These are phyloP conservation scores for Neoarius graeffei DNA, from an alignment of 2,113 vertebrate species.

Conservation along the genomic window DNA sequence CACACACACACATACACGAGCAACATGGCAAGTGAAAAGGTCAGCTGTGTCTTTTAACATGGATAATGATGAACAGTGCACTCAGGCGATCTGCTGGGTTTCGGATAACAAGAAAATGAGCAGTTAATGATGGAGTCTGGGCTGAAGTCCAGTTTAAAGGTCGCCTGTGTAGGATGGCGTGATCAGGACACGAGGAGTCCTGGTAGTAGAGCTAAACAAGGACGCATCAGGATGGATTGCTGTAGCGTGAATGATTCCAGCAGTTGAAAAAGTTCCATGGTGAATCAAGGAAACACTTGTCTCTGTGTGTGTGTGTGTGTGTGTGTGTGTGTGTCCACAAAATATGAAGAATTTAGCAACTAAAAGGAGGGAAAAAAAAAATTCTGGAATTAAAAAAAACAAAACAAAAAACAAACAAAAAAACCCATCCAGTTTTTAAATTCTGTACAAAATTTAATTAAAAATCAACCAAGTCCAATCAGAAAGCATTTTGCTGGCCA, in stretches of 20 bases:
- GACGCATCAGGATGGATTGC: not conserved
- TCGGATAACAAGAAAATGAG: not conserved
- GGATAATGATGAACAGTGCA: constrained; percentile 57
- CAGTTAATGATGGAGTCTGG: not conserved
- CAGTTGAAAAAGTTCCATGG: not conserved
- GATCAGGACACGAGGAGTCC: not conserved
- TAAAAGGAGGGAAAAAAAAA: too few relatives aligned
- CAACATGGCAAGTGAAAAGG: constrained; percentile 50
- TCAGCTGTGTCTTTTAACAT: constrained; percentile 51
- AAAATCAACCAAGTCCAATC: too few relatives aligned
- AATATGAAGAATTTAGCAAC: too few relatives aligned
- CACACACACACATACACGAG: constrained; percentile 12
- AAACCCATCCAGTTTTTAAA: too few relatives aligned
- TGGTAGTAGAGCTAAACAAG: not conserved
- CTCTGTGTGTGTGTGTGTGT: too few relatives aligned
- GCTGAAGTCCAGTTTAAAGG: not conserved
- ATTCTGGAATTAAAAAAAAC: too few relatives aligned
- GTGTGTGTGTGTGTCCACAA: too few relatives aligned
- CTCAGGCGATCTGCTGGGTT: constrained; percentile 23
- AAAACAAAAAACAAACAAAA: too few relatives aligned
- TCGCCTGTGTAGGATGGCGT: not conserved
- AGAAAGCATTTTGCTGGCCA: too few relatives aligned
- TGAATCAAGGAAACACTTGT: too few relatives aligned
- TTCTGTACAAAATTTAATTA: too few relatives aligned
- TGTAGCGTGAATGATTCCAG: not conserved